These are phyloP conservation scores for Ambastaia sidthimunki DNA, from an alignment of 2,797 vertebrate species.

Conservation along the genomic window DNA sequence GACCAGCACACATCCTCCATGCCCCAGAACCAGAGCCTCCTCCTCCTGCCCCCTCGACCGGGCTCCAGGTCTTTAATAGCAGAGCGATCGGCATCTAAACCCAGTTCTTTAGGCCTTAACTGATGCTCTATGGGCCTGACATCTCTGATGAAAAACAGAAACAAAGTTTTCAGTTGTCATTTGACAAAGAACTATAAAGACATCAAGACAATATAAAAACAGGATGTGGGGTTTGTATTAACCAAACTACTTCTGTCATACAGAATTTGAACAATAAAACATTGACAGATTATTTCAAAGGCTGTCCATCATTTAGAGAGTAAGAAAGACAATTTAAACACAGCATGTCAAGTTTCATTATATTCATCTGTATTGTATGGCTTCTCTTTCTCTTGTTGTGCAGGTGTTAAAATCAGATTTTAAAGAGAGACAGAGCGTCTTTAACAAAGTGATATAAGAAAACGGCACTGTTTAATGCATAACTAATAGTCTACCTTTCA, in stretches of 20 bases:
- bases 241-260: neutral
- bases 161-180: neutral
- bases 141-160: constrained; percentile 71
- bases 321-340: neutral
- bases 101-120: constrained; percentile 87
- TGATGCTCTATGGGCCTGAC: constrained; percentile 85
- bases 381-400: too few relatives aligned
- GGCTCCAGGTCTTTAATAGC: constrained; percentile 79
- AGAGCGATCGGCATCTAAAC: constrained; percentile 85
- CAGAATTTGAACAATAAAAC: neutral
- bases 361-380: neutral
- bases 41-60: constrained; percentile 67
- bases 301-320: neutral
- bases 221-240: neutral
- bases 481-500: neutral
- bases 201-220: neutral
- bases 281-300: neutral
- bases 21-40: constrained; percentile 74
- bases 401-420: too few relatives aligned
- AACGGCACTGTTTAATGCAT: too few relatives aligned
- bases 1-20: constrained; percentile 78
- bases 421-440: too few relatives aligned
- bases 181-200: neutral
- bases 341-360: neutral
- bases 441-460: too few relatives aligned